Conservation (phyloP, 2,888 invertebrate genomes). For the Brachycybe producta region DNA sequence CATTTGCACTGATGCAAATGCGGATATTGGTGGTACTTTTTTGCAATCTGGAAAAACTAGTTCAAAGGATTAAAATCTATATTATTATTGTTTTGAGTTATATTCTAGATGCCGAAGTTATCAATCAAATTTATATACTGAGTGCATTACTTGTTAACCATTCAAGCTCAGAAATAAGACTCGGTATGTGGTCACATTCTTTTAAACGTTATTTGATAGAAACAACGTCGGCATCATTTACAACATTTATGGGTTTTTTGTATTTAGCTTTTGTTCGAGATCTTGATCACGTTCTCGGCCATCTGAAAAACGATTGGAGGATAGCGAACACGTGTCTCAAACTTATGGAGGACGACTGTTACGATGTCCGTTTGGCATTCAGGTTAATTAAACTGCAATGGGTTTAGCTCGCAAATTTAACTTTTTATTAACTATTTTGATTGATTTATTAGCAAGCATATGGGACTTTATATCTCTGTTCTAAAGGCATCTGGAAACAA, state of each 20-base stretch:
- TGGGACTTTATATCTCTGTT: background rate
- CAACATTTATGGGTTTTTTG: background rate
- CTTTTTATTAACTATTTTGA: background rate
- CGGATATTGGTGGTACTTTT: no score
- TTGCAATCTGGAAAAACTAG: no score
- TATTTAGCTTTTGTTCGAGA: background rate
- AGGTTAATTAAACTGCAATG: background rate
- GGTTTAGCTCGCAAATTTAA: no score
- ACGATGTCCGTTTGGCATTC: slow-evolving; percentile 5
- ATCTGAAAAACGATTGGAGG: background rate
- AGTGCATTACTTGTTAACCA: background rate
- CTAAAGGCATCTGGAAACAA: background rate
- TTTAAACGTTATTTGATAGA: no score
- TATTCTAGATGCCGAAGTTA: background rate
- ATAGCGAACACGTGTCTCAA: slow-evolving; percentile 1
- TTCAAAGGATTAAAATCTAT: no score
- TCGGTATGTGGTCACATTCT: no score
- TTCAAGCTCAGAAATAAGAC: background rate
- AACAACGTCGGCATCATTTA: background rate
- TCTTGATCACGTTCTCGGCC: slow-evolving; percentile 1
- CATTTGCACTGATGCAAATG: no score
- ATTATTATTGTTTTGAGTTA: no score
- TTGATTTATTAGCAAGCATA: slow-evolving; percentile 1
- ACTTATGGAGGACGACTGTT: slow-evolving; percentile 6
- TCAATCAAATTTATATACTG: background rate